These are phyloP conservation scores for Liparis tanakae DNA, from an alignment of 2,797 vertebrate species.

Conservation along the genomic window DNA sequence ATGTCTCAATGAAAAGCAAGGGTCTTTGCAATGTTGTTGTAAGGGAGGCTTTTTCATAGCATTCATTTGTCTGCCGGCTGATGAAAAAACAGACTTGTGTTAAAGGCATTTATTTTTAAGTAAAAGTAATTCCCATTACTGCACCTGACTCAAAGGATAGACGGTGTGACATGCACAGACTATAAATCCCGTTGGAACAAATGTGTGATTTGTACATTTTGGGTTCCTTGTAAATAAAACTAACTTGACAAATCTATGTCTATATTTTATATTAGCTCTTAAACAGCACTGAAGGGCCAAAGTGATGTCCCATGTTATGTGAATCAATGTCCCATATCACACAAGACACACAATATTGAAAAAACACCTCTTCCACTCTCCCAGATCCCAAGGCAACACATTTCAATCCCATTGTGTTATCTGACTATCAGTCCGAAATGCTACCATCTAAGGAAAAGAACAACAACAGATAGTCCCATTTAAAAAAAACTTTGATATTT, in stretches of 20 bases:
- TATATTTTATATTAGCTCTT: background rate
- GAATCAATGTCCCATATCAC: background rate
- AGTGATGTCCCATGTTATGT: background rate
- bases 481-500: background rate
- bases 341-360: background rate
- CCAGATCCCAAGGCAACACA: background rate
- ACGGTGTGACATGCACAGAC: background rate
- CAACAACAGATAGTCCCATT: background rate
- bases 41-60: conserved; percentile 26
- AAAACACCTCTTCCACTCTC: background rate
- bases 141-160: background rate
- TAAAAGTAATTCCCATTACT: background rate
- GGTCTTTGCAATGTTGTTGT: conserved; percentile 41
- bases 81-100: background rate
- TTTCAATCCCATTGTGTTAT: background rate
- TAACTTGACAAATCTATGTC: background rate
- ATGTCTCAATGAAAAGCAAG: conserved; percentile 46
- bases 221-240: background rate
- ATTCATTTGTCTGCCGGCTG: conserved; percentile 7
- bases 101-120: background rate
- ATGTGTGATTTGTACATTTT: background rate
- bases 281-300: background rate
- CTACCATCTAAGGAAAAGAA: background rate
- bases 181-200: background rate
- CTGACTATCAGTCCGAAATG: background rate